Base-by-base conservation (phyloP, 2,888 invertebrate genomes). In the Ischnus inquisitorius region DNA sequence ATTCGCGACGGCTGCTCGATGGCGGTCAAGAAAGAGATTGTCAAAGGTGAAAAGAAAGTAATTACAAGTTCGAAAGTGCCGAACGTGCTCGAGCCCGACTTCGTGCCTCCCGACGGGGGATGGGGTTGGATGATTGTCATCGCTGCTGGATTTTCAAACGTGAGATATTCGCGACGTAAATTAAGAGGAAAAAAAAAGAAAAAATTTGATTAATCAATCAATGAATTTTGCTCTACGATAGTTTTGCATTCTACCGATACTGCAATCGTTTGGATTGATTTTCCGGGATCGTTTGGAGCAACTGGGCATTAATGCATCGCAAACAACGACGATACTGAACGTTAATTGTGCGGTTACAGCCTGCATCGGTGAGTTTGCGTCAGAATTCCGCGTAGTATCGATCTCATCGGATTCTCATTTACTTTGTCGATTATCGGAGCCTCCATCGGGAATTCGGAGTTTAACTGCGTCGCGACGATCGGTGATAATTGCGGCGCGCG, bases 91-190 rank as follows among this genome's bases (percentile, higher is more conserved):
- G 39, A n/a, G 5, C 82, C 83, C 0, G 95, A 95, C 75, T 96
- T 96, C 88, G 93, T 95, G 64, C 95, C 97, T 0, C 97, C 97
- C 0, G 97, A 97, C 91, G 97, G 97, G 3, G 97, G 97, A 0
- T 97, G 97, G 96, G 96, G 96, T 0, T 97, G 97, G 97, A 94
- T 96, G 91, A 95, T 97, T 22, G 95, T 96, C 41, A 89, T 96
- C 5, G 97, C 96, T 3, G 96, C 96, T 68, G 97, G 97, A 87
- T 94, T 96, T 89, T 96, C 96, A 74, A 97, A 96, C 92, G 97
- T 97, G 94, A 95, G 96, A 95, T 16, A 22, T 28, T n/a, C n/a
- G n/a, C n/a, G n/a, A n/a, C n/a, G n/a, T n/a, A n/a, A n/a, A n/a
- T n/a, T 46, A 46, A 19, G n/a, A 25, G 43, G 22, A 14, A 51